A percentile compares a stretch with the other conserved stretches of the same genome.
Conservation (phyloP, 2,888 invertebrate genomes). For the Furcula furcula region DNA sequence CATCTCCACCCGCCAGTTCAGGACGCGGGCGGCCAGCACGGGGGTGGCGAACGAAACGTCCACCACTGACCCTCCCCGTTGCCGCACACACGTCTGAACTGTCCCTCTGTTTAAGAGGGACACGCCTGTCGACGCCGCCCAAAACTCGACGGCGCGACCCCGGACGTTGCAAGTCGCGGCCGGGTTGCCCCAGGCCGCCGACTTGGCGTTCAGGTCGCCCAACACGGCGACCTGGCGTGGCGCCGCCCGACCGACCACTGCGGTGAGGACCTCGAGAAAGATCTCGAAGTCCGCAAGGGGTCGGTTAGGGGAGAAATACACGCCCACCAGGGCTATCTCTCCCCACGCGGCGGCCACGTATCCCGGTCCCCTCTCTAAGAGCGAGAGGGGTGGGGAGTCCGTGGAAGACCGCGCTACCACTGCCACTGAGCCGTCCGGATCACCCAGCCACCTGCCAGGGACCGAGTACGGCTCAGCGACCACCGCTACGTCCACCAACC, state of each 20-base stretch:
- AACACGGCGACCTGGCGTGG: conserved; percentile 1
- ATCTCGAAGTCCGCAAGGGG: conserved; percentile 17
- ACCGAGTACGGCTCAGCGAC: conserved; percentile 4
- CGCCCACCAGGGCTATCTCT: conserved; percentile 8
- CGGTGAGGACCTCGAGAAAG: conserved; percentile 7
- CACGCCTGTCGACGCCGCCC: neutral
- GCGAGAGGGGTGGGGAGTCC: conserved; percentile 4
- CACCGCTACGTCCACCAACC: conserved; percentile 3
- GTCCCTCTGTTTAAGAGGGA: neutral
- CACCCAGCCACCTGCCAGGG: conserved; percentile 1
- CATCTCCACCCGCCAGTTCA: neutral
- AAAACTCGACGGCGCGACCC: neutral
- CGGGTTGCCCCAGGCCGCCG: conserved; percentile 18
- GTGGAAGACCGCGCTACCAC: too few relatives aligned
- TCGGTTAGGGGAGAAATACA: conserved; percentile 23
- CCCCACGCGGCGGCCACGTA: conserved; percentile 7
- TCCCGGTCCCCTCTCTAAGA: conserved; percentile 7
- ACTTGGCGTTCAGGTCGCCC: conserved; percentile 21
- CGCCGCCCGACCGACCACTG: neutral
- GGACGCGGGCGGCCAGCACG: neutral
- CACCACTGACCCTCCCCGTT: neutral
- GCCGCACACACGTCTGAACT: neutral
- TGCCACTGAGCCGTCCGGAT: neutral
- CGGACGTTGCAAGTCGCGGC: neutral
- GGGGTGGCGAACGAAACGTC: neutral